Conservation (phyloP, 2,113 vertebrate species). For the Mionectes macconnelli region DNA sequence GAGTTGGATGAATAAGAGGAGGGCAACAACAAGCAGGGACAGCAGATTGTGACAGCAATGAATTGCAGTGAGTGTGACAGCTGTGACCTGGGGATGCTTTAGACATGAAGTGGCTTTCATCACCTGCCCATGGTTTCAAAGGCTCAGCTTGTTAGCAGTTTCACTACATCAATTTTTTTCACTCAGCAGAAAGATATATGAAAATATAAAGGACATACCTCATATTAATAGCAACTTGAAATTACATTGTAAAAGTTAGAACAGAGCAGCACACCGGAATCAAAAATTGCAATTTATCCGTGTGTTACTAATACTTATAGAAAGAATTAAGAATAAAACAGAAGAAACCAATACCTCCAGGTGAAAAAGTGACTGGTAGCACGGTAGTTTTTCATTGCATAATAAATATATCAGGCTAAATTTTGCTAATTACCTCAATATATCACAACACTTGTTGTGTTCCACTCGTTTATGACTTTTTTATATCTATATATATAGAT, state of each 20-base stretch:
- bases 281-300: background rate
- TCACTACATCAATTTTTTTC: background rate
- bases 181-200: background rate
- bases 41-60: constrained; percentile 69
- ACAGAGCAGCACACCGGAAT: background rate
- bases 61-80: constrained; percentile 68
- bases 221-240: background rate
- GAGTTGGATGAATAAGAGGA: constrained; percentile 62
- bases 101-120: constrained; percentile 66
- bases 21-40: constrained; percentile 60
- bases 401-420: background rate
- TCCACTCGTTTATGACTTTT: background rate
- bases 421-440: background rate
- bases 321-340: background rate
- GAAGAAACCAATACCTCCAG: background rate
- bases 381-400: background rate
- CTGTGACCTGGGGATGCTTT: constrained; percentile 68
- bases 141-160: constrained; percentile 55
- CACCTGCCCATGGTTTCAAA: constrained; percentile 56
- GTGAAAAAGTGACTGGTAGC: background rate
- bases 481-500: background rate
- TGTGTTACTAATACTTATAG: background rate
- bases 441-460: background rate
- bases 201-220: constrained; percentile 10
- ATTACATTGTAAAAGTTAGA: background rate